Base-by-base conservation (phyloP, 30 jellyfish, hydroid and myxozoan species). In the Cassiopea xamachana region DNA sequence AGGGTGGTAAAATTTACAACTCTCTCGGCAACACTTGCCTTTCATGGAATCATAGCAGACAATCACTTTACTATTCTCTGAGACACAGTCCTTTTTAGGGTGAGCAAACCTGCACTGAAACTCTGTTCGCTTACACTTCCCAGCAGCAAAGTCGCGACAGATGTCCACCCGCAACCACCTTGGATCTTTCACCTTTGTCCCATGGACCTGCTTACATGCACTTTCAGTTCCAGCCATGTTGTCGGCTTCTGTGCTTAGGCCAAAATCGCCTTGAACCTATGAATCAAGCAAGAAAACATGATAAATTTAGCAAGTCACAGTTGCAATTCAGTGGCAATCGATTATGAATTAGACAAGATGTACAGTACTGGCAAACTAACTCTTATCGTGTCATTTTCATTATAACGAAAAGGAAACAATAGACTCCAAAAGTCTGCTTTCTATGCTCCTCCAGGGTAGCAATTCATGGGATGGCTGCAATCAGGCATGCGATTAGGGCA, bases 41-140 rank as follows among this genome's bases (percentile, higher is more conserved):
- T 89, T 89, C 92, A 89, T 69, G 10, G 96, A 73, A 62, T 89
- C 96, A 50, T 80, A 89, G 67, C 96, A 89, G 14, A 70, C 96
- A 19, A 91, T 89, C 19, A 89, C 91, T 81, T 89, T 89, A 44
- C 86, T 78, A 47, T 89, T 82, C 70, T 73, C 85, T 1, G 84
- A 50, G 50, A 80, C 78, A 77, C 96, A 89, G 39, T 59, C 82
- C 2, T 64, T 55, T 16, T 64, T 70, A 46, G 96, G 96, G 84
- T 89, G 96, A 1, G 96, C 96, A 64, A 80, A 89, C 43, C 96
- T 77, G 85, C 96, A 89, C 49, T 80, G 77, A 2, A 68, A 17
- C n/a, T 73, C 89, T 7, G 71, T 46, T 67, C 92, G 59, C 64
- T 61, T 58, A 81, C 96, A 89, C 48, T 82, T 82, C n/a, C 92